Base-by-base conservation (phyloP, 2,113 vertebrate genomes). In the Amphiprion percula region DNA sequence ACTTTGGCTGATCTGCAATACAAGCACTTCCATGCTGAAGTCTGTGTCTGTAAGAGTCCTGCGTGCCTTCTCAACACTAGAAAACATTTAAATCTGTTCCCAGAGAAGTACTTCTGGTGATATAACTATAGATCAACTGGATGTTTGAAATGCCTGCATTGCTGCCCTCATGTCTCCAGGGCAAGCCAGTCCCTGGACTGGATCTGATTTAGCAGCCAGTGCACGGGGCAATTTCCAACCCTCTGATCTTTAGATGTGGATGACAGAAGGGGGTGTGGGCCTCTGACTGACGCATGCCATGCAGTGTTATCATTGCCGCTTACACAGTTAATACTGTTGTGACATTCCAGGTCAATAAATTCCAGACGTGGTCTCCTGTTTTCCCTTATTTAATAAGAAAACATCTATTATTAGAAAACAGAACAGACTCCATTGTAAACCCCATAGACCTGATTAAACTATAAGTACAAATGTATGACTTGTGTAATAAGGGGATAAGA, bases 271-370 rank as follows among this genome's bases (percentile, higher is more conserved):
- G 80, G 77, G 72, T 59, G 72, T 33, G 74, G 87, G 81, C 74
- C 85, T 86, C 69, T 65, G 64, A 77, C 84, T 85, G 70, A 84
- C 64, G 21, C 84, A 90, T 91, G 85, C 85, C 89, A 70, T 49
- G 90, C 86, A 81, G 84, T 83, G 82, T 82, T 89, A 81, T 74
- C 87, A 83, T 82, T 77, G 75, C 86, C 69, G 79, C 85, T 83
- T 54, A 67, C 80, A 80, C 74, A 84, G 79, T 85, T 91, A 84
- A 91, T 77, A 37, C 70, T 74, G 77, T 59, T 82, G 83, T 87
- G 86, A 91, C 88, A 92, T 87, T 91, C 85, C 74, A 82, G 63
- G 64, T 78, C 77, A 88, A 86, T 91, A 87, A 79, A 93, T 90
- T 79, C 88, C 84, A 84, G 60, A 77, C 68, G 21, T 39, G 44